phyloP scores from a whole-genome alignment of 2,888 invertebrate species.

The Hartigia nigra region DNA sequence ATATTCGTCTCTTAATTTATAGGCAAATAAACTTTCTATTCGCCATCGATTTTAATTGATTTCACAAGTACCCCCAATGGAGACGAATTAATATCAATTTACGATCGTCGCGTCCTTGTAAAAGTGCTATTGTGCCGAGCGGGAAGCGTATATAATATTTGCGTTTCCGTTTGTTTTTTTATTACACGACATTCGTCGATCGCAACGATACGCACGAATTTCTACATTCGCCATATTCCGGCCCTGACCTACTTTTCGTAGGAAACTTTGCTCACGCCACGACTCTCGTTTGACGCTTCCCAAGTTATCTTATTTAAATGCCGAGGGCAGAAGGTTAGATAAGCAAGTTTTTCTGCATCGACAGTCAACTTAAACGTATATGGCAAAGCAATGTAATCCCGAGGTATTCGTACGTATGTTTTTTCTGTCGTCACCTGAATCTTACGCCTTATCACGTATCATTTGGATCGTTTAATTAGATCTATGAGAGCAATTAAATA shows the following conservation, averaged over 20 bases:
- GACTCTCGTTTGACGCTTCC: slow-evolving; percentile 29
- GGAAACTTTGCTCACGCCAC: slow-evolving; percentile 41
- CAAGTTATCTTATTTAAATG: slow-evolving; percentile 45
- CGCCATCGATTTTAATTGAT: slow-evolving; percentile 10
- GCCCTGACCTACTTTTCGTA: slow-evolving; percentile 45
- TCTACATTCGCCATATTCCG: slow-evolving; percentile 24
- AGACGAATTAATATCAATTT: slow-evolving; percentile 19
- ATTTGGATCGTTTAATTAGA: not conserved
- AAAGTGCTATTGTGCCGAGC: not conserved
- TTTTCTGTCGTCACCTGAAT: not conserved
- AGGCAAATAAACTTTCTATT: slow-evolving; percentile 16
- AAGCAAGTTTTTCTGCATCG: slow-evolving; percentile 23
- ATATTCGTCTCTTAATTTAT: not conserved
- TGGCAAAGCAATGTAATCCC: not conserved
- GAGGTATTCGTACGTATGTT: not conserved
- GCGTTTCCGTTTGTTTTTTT: not conserved
- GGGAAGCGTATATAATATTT: too few species aligned
- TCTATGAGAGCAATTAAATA: not conserved
- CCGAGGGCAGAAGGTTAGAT: slow-evolving; percentile 47
- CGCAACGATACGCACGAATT: slow-evolving; percentile 19
- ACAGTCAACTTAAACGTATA: not conserved
- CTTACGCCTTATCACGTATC: not conserved
- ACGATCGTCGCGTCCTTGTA: slow-evolving; percentile 5
- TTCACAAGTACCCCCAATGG: slow-evolving; percentile 9
- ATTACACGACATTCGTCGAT: not conserved